Conservation (phyloP, 2,888 invertebrate species). For the Nephrotoma guestfalica region DNA sequence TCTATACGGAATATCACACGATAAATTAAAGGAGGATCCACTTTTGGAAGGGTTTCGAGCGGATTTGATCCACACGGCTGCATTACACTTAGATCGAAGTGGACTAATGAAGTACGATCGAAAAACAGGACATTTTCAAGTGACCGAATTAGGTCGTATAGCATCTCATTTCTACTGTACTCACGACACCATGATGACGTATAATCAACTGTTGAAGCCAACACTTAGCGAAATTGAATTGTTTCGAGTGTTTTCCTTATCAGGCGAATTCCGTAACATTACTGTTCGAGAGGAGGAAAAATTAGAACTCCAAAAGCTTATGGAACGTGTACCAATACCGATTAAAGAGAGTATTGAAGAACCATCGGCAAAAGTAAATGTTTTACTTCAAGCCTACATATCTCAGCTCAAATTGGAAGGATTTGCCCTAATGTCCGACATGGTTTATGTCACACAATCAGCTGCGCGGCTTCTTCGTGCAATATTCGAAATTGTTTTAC, state of each 20-base stretch:
- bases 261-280: conserved; percentile 88
- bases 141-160: conserved; percentile 92
- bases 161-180: conserved; percentile 98
- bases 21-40: conserved; percentile 66
- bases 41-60: conserved; percentile 80
- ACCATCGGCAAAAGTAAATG: conserved; percentile 87
- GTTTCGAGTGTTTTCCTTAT: conserved; percentile 96
- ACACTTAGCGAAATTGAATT: conserved; percentile 95
- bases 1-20: conserved; percentile 75
- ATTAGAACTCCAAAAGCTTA: conserved; percentile 82
- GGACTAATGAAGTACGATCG: conserved; percentile 93
- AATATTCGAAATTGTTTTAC: conserved; percentile 91
- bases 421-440: conserved; percentile 96
- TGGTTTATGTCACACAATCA: conserved; percentile 98
- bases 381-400: conserved; percentile 91
- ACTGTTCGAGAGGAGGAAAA: conserved; percentile 94
- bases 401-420: conserved; percentile 96
- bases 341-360: conserved; percentile 98
- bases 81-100: conserved; percentile 77
- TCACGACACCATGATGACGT: conserved; percentile 90
- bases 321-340: conserved; percentile 90
- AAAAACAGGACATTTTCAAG: conserved; percentile 75
- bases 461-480: conserved; percentile 90
- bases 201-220: conserved; percentile 91
- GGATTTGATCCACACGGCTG: conserved; percentile 92